A percentile compares a stretch with the other conserved stretches of the same genome.
Evolutionary conservation across 2,113 vertebrate genomes (phyloP).

Genomic region (Boulengerochromis microlepis): DNA sequence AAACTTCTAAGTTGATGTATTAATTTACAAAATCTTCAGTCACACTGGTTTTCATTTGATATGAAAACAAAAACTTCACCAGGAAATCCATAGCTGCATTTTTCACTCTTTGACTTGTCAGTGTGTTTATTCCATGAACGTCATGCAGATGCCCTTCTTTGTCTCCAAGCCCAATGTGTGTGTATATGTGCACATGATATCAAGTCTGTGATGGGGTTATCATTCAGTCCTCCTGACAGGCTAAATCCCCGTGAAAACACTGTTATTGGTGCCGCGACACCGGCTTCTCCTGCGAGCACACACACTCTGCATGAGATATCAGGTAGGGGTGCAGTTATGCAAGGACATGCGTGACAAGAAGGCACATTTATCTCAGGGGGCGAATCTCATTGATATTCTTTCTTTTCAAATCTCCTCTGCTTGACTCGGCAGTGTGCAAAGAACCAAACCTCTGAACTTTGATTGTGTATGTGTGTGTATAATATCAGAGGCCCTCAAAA

Average conservation of each 20-base stretch:
- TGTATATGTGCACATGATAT: neutral
- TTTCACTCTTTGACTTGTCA: neutral
- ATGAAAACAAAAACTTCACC: neutral
- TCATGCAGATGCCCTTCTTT: conserved; percentile 3
- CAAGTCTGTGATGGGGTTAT: conserved; percentile 26
- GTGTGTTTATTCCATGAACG: neutral
- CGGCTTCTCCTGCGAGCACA: neutral
- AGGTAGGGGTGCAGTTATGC: conserved; percentile 13
- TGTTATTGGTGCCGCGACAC: neutral
- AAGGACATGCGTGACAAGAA: conserved; percentile 21
- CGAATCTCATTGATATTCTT: conserved; percentile 23
- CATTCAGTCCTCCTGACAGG: conserved; percentile 32
- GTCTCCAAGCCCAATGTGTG: neutral
- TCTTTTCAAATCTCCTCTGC: neutral
- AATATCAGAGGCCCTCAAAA: neutral
- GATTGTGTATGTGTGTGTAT: neutral
- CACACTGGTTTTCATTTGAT: conserved; percentile 16
- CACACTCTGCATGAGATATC: conserved; percentile 19
- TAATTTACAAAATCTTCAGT: neutral
- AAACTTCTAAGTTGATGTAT: neutral
- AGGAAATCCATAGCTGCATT: neutral
- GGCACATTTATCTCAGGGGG: conserved; percentile 19
- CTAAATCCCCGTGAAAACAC: conserved; percentile 26
- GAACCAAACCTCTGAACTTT: neutral
- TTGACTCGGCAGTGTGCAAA: neutral